Evolutionary conservation across 1,140 invertebrate genomes (phyloP), one percentile per base, ranked within the genome.

Genomic region (Pseudomyrmex sp.): DNA sequence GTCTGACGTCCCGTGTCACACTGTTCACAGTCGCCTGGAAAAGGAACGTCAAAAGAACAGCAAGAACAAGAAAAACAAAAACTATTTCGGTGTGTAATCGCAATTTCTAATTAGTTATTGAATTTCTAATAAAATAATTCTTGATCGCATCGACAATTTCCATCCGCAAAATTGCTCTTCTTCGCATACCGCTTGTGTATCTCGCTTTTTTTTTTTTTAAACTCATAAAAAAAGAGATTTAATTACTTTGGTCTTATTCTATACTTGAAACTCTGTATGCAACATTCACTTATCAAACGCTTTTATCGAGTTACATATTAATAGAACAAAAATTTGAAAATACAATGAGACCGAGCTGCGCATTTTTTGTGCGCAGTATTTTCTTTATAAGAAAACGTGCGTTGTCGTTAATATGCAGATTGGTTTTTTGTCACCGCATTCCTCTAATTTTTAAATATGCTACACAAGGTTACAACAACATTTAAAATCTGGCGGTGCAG

Each of bases 41-140:
- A 35, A 35, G 35, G 0, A 35, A 35, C 35, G 35, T 35, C 35
- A 35, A 35, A 35, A 35, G 35, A 35, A 35, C 5, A 7, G 35
- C 35, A 35, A 35, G 4, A 35, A 23, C 20, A 23, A 35, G 35
- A 4, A 35, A 35, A 35, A 5, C 5, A 35, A 35, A 35, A 35
- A 7, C 0, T 7, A 35, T 35, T 35, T 26, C 20, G 75, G 76
- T 79, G 54, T 13, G 76, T 79, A 70, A 58, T 58, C 4, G 18
- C 23, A 23, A 18, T 62, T 56, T 13, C 2, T 10, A 3, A 68
- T 35, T 35, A 35, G 23, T 56, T 68, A 35, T n/a, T 7, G 26
- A 7, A 18, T 26, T 3, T 8, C 44, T 48, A 13, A 20, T 44
- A 58, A 23, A 59, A 9, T 48, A 35, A 35, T 35, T 12, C 35